Evolutionary conservation across 2,797 vertebrate genomes (phyloP), one percentile per base, ranked within the genome.

Genomic region (Siniperca obscura): DNA sequence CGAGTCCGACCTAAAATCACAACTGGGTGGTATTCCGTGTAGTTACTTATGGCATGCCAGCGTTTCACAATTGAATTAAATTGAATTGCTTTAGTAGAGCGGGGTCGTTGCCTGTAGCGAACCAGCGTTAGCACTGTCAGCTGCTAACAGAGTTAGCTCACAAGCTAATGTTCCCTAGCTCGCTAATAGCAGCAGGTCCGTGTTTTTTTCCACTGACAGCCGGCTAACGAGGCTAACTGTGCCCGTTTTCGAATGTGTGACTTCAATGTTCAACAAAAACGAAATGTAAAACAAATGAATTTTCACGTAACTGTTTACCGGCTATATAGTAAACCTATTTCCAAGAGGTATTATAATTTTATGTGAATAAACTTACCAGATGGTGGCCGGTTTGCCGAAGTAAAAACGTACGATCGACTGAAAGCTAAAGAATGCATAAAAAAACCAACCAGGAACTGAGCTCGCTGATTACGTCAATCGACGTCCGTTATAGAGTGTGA

Each of bases 141-240:
- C 46, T 46, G 81, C 74, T 77, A 87, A 25, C 53, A 21, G 13
- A 1, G 42, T 65, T 91, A 91, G 88, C 88, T 78, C 12, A 5
- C 44, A 13, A 19, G 89, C 86, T 89, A 89, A 72, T 62, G 52
- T 27, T 65, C 30, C 34, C 44, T 44, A 46, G 81, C 83, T 67
- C 52, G 87, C 83, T 65, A 70, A 36, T 6, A 73, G 72, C 69
- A 40, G 75, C 38, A 13, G 74, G 36, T 80, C 59, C 13, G 78
- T 78, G 73, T 90, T 77, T 86, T 85, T 78, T 69, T 53, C 70
- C 81, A 83, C 77, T 93, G 93, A 93, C 92, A 94, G 91, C 89
- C 88, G 90, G 92, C 92, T 85, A 79, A 77, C 55, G 56, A 55
- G 38, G 91, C 90, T 93, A 94, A 88, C 74, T 34, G 64, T 84